Evolutionary conservation across 2,113 vertebrate genomes (phyloP).

Genomic region (Bos indicus): DNA sequence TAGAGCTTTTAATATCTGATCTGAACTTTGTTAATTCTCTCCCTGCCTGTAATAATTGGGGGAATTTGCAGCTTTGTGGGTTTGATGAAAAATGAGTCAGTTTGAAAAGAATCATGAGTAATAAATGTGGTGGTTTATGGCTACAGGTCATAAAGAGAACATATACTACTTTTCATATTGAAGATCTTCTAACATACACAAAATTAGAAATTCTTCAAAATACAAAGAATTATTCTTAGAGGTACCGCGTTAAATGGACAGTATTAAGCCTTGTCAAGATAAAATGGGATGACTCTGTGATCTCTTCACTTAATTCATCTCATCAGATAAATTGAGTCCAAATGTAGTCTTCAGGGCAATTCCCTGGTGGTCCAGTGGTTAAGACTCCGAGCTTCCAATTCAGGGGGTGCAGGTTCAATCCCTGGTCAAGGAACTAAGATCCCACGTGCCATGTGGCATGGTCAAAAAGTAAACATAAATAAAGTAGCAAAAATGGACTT

Average conservation of each 20-base stretch:
- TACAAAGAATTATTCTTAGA: not conserved
- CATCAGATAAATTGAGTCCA: not conserved
- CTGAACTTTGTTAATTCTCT: not conserved
- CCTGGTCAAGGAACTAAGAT: not conserved
- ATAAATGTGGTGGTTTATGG: not conserved
- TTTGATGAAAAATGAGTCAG: not conserved
- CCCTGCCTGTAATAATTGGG: not conserved
- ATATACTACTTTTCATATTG: not conserved
- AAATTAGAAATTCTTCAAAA: not conserved
- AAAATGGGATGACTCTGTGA: not conserved
- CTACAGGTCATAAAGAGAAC: not conserved
- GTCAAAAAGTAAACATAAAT: not conserved
- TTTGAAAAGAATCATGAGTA: constrained; percentile 16
- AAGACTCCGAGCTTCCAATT: not conserved
- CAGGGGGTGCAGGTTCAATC: not conserved
- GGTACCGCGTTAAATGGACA: not conserved
- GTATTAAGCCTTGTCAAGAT: not conserved
- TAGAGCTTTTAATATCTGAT: not conserved
- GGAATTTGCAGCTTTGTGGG: not conserved
- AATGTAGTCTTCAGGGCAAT: not conserved
- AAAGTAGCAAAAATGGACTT: not conserved
- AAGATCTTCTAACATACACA: not conserved
- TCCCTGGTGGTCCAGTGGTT: not conserved
- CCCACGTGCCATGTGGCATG: not conserved
- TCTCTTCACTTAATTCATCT: not conserved